Conservation (phyloP, 2,113 vertebrate species). For the Bungarus multicinctus region DNA sequence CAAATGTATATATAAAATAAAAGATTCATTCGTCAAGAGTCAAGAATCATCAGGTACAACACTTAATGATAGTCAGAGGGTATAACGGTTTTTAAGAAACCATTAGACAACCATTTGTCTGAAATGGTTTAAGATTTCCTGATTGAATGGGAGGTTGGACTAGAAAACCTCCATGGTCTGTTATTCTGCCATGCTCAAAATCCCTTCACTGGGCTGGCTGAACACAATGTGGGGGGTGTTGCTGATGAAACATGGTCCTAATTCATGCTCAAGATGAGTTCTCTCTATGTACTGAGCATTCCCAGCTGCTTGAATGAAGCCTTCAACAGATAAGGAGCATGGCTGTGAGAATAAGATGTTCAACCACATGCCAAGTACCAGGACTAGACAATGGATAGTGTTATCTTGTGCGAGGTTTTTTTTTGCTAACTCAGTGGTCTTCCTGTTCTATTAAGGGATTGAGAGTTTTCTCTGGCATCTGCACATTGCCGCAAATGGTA, state of each 20-base stretch:
- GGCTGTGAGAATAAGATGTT: constrained; percentile 37
- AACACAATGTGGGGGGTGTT: constrained; percentile 66
- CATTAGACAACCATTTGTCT: background rate
- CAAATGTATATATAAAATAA: too few species aligned
- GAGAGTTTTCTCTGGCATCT: background rate
- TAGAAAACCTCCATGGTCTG: background rate
- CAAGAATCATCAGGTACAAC: too few species aligned
- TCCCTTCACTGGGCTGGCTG: constrained; percentile 65
- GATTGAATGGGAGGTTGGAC: background rate
- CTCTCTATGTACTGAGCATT: constrained; percentile 20
- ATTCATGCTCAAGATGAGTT: constrained; percentile 55
- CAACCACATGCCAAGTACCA: background rate
- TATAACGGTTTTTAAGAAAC: background rate
- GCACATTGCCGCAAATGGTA: background rate
- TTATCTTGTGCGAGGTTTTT: background rate
- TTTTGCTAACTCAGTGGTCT: background rate
- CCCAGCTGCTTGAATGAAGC: constrained; percentile 55
- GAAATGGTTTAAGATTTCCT: background rate
- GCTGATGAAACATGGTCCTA: constrained; percentile 63
- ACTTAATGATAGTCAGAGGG: too few species aligned
- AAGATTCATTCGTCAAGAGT: too few species aligned
- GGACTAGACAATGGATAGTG: background rate
- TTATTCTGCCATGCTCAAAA: constrained; percentile 57
- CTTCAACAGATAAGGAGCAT: constrained; percentile 37
- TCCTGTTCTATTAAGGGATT: background rate